phyloP scores from a whole-genome alignment of 2,888 invertebrate species.

The Apamea anceps region DNA sequence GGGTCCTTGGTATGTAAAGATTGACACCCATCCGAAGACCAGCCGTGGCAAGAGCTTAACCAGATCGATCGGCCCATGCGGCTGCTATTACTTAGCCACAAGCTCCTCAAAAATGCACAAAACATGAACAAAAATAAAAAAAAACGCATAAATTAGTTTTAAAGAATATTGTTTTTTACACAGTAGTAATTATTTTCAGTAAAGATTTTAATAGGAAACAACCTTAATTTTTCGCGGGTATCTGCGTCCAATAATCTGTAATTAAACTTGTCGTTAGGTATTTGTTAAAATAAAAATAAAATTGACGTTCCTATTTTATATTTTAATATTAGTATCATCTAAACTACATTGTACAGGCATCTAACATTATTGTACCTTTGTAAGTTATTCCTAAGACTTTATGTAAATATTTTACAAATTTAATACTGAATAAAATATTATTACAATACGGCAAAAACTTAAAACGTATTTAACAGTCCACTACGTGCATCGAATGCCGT shows the following conservation, averaged over 20 bases:
- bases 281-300: not conserved
- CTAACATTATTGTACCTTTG: too few relatives aligned
- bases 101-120: too few relatives aligned
- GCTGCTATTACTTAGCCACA: too few relatives aligned
- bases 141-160: not conserved
- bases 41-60: too few relatives aligned
- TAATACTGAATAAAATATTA: too few relatives aligned
- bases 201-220: not conserved
- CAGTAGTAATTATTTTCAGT: not conserved
- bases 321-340: not conserved
- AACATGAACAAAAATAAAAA: too few relatives aligned
- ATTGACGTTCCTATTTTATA: not conserved
- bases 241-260: not conserved
- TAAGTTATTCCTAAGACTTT: too few relatives aligned
- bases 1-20: too few relatives aligned
- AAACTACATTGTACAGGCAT: too few relatives aligned
- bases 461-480: not conserved
- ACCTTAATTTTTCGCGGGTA: not conserved
- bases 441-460: not conserved
- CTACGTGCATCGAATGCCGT: not conserved
- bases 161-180: not conserved
- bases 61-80: too few relatives aligned
- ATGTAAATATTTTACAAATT: too few relatives aligned
- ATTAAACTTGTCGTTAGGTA: not conserved
- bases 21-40: too few relatives aligned